Conservation (phyloP, 2,888 invertebrate genomes). For the Bhutanitis thaidina region DNA sequence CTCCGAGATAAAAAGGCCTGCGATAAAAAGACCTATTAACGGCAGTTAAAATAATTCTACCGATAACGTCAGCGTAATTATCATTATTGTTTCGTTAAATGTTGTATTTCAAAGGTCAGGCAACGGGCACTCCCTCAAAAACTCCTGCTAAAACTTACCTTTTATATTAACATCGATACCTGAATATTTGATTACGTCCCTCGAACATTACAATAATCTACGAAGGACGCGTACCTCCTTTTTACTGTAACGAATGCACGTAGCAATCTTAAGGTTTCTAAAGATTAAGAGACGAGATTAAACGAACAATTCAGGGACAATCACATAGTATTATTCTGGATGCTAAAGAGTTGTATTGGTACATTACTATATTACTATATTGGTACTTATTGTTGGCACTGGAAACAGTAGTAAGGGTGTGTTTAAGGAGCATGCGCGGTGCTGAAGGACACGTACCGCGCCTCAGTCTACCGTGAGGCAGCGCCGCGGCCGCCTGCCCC, state of each 20-base stretch:
- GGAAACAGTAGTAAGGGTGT: constrained; percentile 63
- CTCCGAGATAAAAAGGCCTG: not conserved
- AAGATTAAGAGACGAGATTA: not conserved
- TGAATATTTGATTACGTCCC: constrained; percentile 12
- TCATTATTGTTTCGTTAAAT: too few species aligned
- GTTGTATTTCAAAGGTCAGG: constrained; percentile 40
- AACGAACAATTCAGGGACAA: not conserved
- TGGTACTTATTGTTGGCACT: constrained; percentile 48
- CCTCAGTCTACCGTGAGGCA: constrained; percentile 72
- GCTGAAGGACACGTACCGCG: constrained; percentile 69
- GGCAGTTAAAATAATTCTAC: not conserved
- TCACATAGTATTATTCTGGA: not conserved
- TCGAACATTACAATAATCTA: not conserved
- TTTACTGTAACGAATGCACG: not conserved
- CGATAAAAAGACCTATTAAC: constrained; percentile 3
- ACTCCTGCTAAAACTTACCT: constrained; percentile 13
- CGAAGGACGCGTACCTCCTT: not conserved
- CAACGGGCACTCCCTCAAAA: constrained; percentile 41
- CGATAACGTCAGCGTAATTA: too few species aligned
- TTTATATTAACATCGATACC: constrained; percentile 28
- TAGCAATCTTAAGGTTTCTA: not conserved
- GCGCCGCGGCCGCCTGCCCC: constrained; percentile 61
- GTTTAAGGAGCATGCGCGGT: constrained; percentile 61
- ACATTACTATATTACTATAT: too few species aligned
- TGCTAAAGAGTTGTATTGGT: constrained; percentile 42